Evolutionary conservation across 64 coral and sea anemone species (phyloP), one percentile per base, ranked within the genome.

Genomic region (Porites lutea): DNA sequence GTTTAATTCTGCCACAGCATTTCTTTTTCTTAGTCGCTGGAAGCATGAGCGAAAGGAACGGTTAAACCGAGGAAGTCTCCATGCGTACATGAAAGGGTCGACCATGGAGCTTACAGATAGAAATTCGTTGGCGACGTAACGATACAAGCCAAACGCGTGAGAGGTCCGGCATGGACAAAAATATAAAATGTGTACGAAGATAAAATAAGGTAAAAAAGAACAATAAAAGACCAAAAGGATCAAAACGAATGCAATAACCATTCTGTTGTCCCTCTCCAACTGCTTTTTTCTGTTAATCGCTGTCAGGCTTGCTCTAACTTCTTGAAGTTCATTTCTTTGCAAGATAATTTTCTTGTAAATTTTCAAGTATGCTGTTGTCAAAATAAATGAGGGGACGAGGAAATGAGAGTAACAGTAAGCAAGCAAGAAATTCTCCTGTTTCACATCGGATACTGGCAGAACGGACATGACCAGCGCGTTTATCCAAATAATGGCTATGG

Each of bases 391-490:
- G 12, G 81, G 81, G 6, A 84, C 52, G 6, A 84, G 62, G 16
- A 84, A 84, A 68, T 84, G 81, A 22, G 81, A 54, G 8, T 84
- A 84, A 84, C 81, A 84, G 46, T 84, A 84, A 16, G 81, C 63
- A 9, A 84, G 43, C 81, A 84, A 48, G 52, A 84, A 84, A 13
- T 20, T 69, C n/a, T 84, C 81, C 48, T 21, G 27, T 43, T 68
- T 84, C 8, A 84, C 81, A 65, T 67, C 43, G 16, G 81, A 67
- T 20, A 84, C 15, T 5, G 81, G 81, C 13, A 84, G 63, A 5
- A 84, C 18, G 8, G 60, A 84, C 61, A 84, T 22, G 18, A 84
- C 81, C 22, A 84, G 21, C 5, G 81, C 81, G n/a, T 52, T 84
- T 68, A 22, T 20, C 81, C 81, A 84, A 84, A 84, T 84, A 2